phyloP scores from a whole-genome alignment of 2,888 invertebrate species.

The Melieria picta region DNA sequence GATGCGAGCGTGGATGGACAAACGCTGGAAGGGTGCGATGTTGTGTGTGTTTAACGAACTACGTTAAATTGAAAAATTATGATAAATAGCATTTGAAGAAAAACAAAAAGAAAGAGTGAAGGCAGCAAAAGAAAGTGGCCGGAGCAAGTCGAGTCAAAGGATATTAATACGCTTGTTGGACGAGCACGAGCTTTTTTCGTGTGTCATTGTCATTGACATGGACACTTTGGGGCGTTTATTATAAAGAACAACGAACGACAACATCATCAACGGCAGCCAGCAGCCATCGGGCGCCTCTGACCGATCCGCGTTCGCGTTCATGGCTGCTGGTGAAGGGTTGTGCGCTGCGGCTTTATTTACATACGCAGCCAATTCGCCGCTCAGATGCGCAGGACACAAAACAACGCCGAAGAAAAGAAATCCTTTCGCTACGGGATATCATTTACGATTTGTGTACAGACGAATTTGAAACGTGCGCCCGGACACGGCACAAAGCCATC shows the following conservation, averaged over 20 bases:
- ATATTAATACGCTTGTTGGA: constrained; percentile 44
- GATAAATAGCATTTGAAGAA: constrained; percentile 58
- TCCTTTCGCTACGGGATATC: constrained; percentile 65
- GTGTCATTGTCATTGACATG: constrained; percentile 14
- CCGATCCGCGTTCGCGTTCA: neutral
- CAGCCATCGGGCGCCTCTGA: neutral
- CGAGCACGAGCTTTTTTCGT: constrained; percentile 1
- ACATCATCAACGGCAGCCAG: constrained; percentile 21
- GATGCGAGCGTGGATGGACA: constrained; percentile 11
- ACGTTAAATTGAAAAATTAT: constrained; percentile 66
- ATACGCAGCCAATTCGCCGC: constrained; percentile 35
- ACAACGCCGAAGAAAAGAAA: constrained; percentile 46
- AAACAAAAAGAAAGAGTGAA: constrained; percentile 26
- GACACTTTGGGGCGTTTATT: constrained; percentile 4
- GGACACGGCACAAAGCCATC: neutral
- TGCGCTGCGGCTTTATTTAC: constrained; percentile 34
- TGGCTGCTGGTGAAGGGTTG: neutral
- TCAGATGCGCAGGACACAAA: constrained; percentile 41
- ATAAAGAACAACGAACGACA: neutral
- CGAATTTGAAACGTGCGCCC: constrained; percentile 35
- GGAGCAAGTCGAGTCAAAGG: constrained; percentile 36
- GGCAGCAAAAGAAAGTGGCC: constrained; percentile 30
- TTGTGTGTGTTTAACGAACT: constrained; percentile 43
- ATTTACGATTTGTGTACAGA: constrained; percentile 57
- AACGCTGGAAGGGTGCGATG: neutral